Conservation (phyloP, 2,113 vertebrate species). For the Daphoenositta chrysoptera region DNA sequence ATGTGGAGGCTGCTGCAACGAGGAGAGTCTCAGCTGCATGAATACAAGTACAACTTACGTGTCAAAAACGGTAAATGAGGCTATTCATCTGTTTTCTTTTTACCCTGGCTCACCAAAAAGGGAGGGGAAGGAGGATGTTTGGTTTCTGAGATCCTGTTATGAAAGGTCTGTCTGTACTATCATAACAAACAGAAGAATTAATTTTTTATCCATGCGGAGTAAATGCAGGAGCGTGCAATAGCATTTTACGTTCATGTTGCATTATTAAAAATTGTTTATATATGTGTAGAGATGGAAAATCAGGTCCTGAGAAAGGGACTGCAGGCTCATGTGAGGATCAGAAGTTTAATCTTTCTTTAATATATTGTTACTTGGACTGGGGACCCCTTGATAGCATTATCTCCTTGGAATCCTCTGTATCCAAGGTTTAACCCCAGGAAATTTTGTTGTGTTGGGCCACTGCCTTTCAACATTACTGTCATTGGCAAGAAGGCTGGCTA, state of each 20-base stretch:
- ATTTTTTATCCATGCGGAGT: not conserved
- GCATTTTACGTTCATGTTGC: not conserved
- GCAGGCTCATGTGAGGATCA: not conserved
- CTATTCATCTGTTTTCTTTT: not conserved
- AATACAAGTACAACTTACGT: slow-evolving; percentile 88
- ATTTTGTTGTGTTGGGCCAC: not conserved
- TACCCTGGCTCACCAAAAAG: not conserved
- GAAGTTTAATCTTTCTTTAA: not conserved
- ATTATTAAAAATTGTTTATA: not conserved
- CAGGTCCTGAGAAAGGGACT: not conserved
- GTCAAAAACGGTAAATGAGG: slow-evolving; percentile 87
- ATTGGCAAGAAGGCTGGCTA: not conserved
- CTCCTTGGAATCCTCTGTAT: not conserved
- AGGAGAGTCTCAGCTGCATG: slow-evolving; percentile 86
- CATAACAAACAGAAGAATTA: slow-evolving; percentile 25
- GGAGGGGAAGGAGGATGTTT: slow-evolving; percentile 31
- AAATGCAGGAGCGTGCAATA: not conserved
- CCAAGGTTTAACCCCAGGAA: not conserved
- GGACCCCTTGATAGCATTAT: not conserved
- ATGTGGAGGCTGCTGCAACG: slow-evolving; percentile 94
- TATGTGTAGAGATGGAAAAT: not conserved
- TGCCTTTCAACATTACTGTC: not conserved
- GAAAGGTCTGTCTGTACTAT: slow-evolving; percentile 8
- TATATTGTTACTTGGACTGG: not conserved
- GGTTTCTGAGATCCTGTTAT: slow-evolving; percentile 29